Evolutionary conservation across 92 coral and sea anemone species (phyloP).

Genomic region (Porites divaricata): DNA sequence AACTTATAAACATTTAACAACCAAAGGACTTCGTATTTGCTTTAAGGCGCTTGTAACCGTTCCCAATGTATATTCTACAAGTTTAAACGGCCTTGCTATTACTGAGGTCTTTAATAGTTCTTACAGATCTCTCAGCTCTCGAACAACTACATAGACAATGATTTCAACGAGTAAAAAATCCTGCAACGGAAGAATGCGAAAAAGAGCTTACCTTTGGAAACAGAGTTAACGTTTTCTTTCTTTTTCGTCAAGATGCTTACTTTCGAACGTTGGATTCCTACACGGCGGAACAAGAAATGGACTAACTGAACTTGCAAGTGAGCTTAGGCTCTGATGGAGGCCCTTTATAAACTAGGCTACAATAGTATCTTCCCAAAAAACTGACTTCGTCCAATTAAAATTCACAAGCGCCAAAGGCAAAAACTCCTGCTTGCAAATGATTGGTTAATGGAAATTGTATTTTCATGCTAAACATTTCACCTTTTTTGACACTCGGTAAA

Average conservation of each 20-base stretch:
- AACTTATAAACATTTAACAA: slow-evolving; percentile 35
- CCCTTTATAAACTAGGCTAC: slow-evolving; percentile 45
- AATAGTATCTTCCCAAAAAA: slow-evolving; percentile 59
- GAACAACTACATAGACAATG: background rate
- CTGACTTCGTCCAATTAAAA: slow-evolving; percentile 61
- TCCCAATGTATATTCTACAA: background rate
- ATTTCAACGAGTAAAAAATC: background rate
- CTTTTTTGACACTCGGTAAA: slow-evolving; percentile 65
- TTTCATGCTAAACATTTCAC: slow-evolving; percentile 72
- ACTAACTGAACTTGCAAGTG: slow-evolving; percentile 7
- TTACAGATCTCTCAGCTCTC: background rate
- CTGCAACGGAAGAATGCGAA: background rate
- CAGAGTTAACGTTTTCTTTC: background rate
- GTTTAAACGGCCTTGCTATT: background rate
- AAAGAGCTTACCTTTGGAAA: slow-evolving; percentile 18
- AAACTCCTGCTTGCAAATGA: slow-evolving; percentile 43
- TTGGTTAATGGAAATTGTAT: slow-evolving; percentile 68
- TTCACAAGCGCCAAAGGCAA: slow-evolving; percentile 50
- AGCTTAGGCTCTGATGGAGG: background rate
- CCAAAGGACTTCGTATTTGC: slow-evolving; percentile 11
- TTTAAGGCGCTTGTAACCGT: background rate
- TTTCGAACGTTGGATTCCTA: background rate
- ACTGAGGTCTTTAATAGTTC: background rate
- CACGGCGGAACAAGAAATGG: background rate
- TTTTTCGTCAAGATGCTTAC: background rate